Percentiles rank a stretch among this genome's conserved stretches.
These are phyloP conservation scores for Xiphophorus couchianus DNA, from an alignment of 2,113 vertebrate genomes.

Conservation along the genomic window DNA sequence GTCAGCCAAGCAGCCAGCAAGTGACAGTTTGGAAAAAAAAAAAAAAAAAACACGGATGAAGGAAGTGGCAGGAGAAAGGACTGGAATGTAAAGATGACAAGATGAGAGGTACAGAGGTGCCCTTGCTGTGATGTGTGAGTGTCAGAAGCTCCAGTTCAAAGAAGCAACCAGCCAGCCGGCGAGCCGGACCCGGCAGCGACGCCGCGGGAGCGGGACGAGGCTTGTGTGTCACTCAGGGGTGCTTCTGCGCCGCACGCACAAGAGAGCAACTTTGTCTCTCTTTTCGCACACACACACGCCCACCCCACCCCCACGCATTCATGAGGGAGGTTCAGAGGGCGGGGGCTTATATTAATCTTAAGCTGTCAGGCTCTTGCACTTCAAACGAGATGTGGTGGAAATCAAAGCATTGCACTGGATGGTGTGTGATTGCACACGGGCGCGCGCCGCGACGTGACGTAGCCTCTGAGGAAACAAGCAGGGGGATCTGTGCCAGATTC, in stretches of 20 bases:
- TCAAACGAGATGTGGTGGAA: conserved; percentile 70
- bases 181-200: conserved; percentile 24
- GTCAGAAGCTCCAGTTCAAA: conserved; percentile 70
- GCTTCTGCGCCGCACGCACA: conserved; percentile 6
- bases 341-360: conserved; percentile 75
- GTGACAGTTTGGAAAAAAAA: conserved; percentile 8
- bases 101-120: conserved; percentile 42
- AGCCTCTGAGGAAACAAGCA: conserved; percentile 55
- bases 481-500: conserved; percentile 66
- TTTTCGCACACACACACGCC: not conserved
- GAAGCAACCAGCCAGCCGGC: conserved; percentile 36
- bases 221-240: conserved; percentile 18
- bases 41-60: conserved; percentile 12
- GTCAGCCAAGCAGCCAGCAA: conserved; percentile 19
- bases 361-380: conserved; percentile 68
- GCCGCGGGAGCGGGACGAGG: conserved; percentile 24
- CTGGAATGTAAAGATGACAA: conserved; percentile 29
- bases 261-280: conserved; percentile 40
- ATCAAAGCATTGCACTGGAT: conserved; percentile 69
- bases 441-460: conserved; percentile 11
- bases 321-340: conserved; percentile 42
- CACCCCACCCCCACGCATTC: too few species aligned
- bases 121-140: conserved; percentile 60
- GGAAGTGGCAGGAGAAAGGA: not conserved
- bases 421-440: conserved; percentile 10